phyloP scores from a whole-genome alignment of 2,888 invertebrate species.

The Eristalinus aeneus region DNA sequence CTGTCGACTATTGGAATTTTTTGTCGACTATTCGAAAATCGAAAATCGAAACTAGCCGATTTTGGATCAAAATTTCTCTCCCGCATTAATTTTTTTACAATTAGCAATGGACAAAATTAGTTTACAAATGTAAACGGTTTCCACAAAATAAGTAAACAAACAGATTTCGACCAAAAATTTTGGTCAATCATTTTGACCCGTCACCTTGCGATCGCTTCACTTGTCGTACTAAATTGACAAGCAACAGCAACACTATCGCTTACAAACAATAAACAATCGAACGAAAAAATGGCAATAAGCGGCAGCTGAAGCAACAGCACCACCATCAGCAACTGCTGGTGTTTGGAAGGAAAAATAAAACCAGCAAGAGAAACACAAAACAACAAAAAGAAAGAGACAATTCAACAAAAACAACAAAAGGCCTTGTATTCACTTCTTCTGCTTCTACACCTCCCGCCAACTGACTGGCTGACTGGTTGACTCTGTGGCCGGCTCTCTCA shows the following conservation, averaged over 20 bases:
- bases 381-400: neutral
- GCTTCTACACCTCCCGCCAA: neutral
- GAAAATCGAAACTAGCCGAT: too few species aligned
- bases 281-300: slow-evolving; percentile 34
- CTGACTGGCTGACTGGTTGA: neutral
- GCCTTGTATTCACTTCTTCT: neutral
- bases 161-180: neutral
- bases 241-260: slow-evolving; percentile 45
- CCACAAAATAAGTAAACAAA: too few species aligned
- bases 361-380: neutral
- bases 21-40: too few species aligned
- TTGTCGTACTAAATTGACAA: neutral
- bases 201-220: neutral
- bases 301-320: slow-evolving; percentile 23
- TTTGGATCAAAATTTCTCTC: too few species aligned
- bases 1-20: too few species aligned
- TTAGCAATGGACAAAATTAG: too few species aligned
- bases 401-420: neutral
- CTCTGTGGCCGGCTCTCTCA: neutral
- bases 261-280: neutral
- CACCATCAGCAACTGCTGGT: neutral
- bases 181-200: neutral
- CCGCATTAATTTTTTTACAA: too few species aligned
- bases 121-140: too few species aligned
- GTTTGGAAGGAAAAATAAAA: slow-evolving; percentile 17